Base-by-base conservation (phyloP, 2,113 vertebrate genomes). In the Melanerpes aurifrons region DNA sequence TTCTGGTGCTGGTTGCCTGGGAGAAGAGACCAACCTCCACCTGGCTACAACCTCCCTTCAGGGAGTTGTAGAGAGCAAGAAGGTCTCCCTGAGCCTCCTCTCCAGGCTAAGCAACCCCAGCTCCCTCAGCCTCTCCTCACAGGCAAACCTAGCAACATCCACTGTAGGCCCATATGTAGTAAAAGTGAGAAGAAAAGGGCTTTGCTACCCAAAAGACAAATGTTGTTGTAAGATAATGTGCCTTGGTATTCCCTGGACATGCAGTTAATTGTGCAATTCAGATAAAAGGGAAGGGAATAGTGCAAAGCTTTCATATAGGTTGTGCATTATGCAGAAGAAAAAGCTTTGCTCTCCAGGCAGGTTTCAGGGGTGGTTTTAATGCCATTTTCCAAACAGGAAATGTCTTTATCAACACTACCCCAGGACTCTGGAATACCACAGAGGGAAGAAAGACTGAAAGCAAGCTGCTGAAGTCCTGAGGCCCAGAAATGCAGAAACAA, bases 381-480 rank as follows among this genome's bases (percentile, higher is more conserved):
- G n/a, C 14, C 90, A 92, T 93, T 90, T 93, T 86, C 72, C 43
- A 86, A 80, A 64, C 57, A 58, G 69, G 40, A 89, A 77, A 66
- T 68, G 3, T 43, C 68, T 85, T 94, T 62, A 72, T 32, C 57
- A 29, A 20, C 3, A 2, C 61, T 66, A 64, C 3, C 74, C 45
- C 20, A 24, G 22, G 22, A 80, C 50, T 78, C 48, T 86, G 94
- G 48, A 78, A 2, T 64, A 74, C 64, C 48, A 81, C 17, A 86
- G 32, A 82, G 25, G 8, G 25, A 86, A 79, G 47, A 19, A 90
- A 86, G 58, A 61, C 69, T 18, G 22, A 59, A 31, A 40, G 35
- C 81, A 59, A 58, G 7, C 15, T 19, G 82, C 43, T 26, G 18
- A 72, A 87, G 29, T 86, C 21, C 54, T 10, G 21, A 91, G 40